Evolutionary conservation across 2,113 vertebrate genomes (phyloP).

Genomic region (Strix aluco): DNA sequence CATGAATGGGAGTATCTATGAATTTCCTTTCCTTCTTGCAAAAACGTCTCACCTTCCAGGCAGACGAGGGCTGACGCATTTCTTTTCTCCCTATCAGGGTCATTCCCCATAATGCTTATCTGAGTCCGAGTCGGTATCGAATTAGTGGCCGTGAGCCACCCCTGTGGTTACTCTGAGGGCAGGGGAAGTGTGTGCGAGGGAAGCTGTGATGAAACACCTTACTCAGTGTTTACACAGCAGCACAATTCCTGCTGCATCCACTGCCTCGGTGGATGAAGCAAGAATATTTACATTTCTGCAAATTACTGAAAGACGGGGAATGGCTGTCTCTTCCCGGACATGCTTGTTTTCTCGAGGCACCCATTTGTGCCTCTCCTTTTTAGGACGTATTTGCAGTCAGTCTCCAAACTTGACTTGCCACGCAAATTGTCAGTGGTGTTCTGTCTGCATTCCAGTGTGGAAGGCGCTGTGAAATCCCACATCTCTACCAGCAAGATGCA

Average conservation of each 20-base stretch:
- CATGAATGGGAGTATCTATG: not conserved
- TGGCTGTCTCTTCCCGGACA: fast-evolving
- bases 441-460: too few species aligned
- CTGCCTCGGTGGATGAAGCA: not conserved
- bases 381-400: not conserved
- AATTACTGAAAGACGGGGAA: fast-evolving
- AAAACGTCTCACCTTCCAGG: not conserved
- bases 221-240: not conserved
- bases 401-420: not conserved
- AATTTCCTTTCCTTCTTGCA: not conserved
- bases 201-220: not conserved
- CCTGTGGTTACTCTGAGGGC: not conserved
- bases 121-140: not conserved
- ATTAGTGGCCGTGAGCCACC: not conserved
- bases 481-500: not conserved
- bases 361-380: fast-evolving
- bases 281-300: not conserved
- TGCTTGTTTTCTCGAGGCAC: not conserved
- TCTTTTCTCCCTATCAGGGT: not conserved
- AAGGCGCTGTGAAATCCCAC: not conserved
- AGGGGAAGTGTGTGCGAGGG: not conserved
- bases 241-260: not conserved
- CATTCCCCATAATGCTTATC: fast-evolving
- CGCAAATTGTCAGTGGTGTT: fast-evolving
- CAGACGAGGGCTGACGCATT: fast-evolving